Conservation (phyloP, 92 coral and sea anemone genomes). For the Phenganax stokvisi region DNA sequence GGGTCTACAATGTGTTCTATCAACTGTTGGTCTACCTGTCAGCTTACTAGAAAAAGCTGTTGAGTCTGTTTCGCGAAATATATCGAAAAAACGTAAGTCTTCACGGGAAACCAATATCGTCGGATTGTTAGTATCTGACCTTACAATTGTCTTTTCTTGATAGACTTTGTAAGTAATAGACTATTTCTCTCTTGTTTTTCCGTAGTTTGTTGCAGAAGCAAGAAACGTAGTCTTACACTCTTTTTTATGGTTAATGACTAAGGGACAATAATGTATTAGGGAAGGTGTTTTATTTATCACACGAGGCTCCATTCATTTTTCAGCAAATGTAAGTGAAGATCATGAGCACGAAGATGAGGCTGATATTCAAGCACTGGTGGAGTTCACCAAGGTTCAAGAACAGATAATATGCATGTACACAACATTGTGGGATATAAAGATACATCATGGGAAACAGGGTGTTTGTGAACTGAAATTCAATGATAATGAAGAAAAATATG, state of each 20-base stretch:
- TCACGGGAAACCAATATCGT: no score
- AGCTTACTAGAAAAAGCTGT: conserved; percentile 66
- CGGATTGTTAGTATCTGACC: no score
- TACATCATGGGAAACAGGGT: conserved; percentile 24
- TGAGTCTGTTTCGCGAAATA: conserved; percentile 50
- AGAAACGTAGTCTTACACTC: no score
- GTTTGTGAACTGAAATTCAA: conserved; percentile 10
- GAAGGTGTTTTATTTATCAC: no score
- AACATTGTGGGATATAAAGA: conserved; percentile 44
- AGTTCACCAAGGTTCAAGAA: conserved; percentile 58
- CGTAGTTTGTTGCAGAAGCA: no score
- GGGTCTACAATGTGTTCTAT: conserved; percentile 88
- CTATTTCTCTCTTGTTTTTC: no score
- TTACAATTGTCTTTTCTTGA: no score
- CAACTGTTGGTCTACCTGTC: conserved; percentile 79
- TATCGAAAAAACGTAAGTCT: conserved; percentile 59
- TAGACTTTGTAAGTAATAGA: no score
- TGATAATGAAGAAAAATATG: conserved; percentile 4
- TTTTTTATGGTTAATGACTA: no score
- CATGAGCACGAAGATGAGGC: conserved; percentile 58
- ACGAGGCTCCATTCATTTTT: neutral
- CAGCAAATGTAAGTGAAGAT: conserved; percentile 48
- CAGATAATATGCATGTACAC: conserved; percentile 66
- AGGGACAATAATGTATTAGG: no score
- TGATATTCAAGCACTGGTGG: conserved; percentile 56